Base-by-base conservation (phyloP, 2,797 vertebrate genomes). In the Phoxinus dragarum region DNA sequence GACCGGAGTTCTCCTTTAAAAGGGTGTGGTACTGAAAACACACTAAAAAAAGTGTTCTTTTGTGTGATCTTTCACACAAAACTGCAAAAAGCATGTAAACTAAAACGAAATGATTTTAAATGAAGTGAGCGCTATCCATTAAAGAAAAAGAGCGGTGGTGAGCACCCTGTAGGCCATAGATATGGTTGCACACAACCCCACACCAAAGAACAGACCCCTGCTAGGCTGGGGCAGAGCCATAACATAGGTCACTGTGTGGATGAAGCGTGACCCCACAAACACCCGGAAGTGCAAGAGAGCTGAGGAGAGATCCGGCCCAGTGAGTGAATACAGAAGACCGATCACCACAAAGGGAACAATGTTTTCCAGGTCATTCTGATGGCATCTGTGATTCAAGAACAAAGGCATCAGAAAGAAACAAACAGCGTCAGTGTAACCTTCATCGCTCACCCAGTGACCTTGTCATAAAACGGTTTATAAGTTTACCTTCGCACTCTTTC, bases 331-430 rank as follows among this genome's bases (percentile, higher is more conserved):
- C 52, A 99, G 90, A 17, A 99, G 93, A 4, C 97, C 97, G 0
- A 98, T 83, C 31, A 96, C 84, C 27, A 98, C 59, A 27, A 98
- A 99, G 0, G 98, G 98, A 49, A 98, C 14, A 0, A 99, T 92
- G 64, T 97, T 99, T 91, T 99, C 98, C 88, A 99, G 88, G 91
- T 99, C 98, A 10, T 99, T 99, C 93, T 92, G 95, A 90, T 99
- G 98, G 88, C 94, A 95, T 88, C 98, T 99, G 90, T 6, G 74
- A 49, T 66, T 17, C 54, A 47, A 80, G 19, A 36, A 66, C 11
- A 80, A 68, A 81, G 12, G 16, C 36, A 69, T 69, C 47, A 78
- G 38, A 77, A 34, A 52, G 31, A 80, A 44, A 36, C 21, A 40
- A 27, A n/a, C n/a, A n/a, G n/a, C 54, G 16, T n/a, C 17, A 27